phyloP scores from a whole-genome alignment of 2,113 vertebrate genomes.

The Hippocampus barbouri region DNA sequence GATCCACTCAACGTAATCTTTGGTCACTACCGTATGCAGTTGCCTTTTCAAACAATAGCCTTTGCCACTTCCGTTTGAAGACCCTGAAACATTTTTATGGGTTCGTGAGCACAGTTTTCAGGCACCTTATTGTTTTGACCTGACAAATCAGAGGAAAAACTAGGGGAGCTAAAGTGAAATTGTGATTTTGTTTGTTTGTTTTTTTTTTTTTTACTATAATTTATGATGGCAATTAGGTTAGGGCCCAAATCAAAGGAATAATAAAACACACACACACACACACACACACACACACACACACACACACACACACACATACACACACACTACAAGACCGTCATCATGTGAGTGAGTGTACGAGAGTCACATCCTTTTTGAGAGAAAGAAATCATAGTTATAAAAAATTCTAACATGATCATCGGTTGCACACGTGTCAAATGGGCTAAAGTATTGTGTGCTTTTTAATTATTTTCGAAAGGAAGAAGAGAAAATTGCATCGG shows the following conservation, averaged over 20 bases:
- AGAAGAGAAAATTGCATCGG: too few relatives aligned
- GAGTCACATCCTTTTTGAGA: too few relatives aligned
- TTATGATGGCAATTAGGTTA: background rate
- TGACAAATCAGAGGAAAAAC: background rate
- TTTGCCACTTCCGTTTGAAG: background rate
- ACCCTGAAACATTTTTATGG: background rate
- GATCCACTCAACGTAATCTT: slow-evolving; percentile 20
- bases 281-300: too few relatives aligned
- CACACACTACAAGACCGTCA: too few relatives aligned
- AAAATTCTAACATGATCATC: too few relatives aligned
- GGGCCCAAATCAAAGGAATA: background rate
- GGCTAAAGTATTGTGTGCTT: too few relatives aligned
- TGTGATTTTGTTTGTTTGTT: background rate
- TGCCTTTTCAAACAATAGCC: background rate
- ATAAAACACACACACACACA: background rate
- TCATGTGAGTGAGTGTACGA: too few relatives aligned
- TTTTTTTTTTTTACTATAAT: too few relatives aligned
- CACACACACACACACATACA: too few relatives aligned
- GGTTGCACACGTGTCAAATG: too few relatives aligned
- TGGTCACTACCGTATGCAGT: slow-evolving; percentile 13
- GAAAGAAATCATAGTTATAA: too few relatives aligned
- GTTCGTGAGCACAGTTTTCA: background rate
- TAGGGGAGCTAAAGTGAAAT: background rate
- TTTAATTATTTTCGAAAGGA: too few relatives aligned
- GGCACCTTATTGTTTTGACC: background rate